Evolutionary conservation across 2,113 vertebrate genomes (phyloP), one percentile per base, ranked within the genome.

Genomic region (Serilophus lunatus): DNA sequence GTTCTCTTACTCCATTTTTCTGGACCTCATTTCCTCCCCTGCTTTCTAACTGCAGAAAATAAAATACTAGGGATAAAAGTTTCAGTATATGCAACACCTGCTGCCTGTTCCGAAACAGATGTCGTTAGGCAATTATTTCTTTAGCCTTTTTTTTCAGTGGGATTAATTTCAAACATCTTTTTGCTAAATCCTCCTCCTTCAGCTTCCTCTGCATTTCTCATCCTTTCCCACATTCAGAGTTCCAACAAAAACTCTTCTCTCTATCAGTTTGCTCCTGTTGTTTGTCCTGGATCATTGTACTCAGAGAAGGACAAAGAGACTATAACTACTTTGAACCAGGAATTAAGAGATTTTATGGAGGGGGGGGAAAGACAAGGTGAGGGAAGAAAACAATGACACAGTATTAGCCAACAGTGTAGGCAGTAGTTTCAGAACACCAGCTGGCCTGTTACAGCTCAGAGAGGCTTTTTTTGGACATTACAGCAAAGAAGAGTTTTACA

Each of bases 61-160:
- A 83, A 95, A 91, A 63, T 29, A 88, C 78, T 95, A 42, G 8
- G 18, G 42, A 42, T 40, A 63, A 63, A 63, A 63, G 36, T 42
- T 40, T 95, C 86, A 80, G 93, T 96, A 93, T 79, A 60, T 60
- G 49, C 61, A 92, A 85, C 94, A 96, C 93, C 90, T 95, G 94
- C 90, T 93, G 86, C 71, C 69, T 93, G 76, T 74, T 91, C 90
- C 66, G 59, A 90, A 96, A 92, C 94, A 95, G 95, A 97, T 94
- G 92, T 95, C 90, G n/a, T 93, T 88, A 83, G 47, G 63, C 64
- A 90, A 82, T 92, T 70, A 88, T 45, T 95, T 90, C 51, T 88
- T 85, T n/a, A 81, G 54, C 44, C 56, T 76, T 93, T 93, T n/a
- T 84, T 82, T 84, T 82, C 82, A 91, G 3, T 13, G 33, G 77